These are phyloP conservation scores for Erpornis zantholeuca DNA, from an alignment of 2,113 vertebrate genomes.

Conservation along the genomic window DNA sequence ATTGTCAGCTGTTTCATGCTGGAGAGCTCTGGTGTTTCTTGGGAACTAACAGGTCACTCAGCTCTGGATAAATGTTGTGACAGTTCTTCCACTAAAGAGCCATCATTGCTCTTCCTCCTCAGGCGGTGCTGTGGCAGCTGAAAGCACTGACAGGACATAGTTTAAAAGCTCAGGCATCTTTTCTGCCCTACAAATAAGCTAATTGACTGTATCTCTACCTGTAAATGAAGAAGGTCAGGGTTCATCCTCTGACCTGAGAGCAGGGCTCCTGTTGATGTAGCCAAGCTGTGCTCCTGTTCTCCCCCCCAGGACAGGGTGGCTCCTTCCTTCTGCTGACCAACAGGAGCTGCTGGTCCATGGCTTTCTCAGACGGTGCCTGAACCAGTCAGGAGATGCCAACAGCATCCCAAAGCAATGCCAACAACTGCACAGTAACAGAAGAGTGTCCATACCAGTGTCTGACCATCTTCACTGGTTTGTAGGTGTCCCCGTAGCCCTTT, in stretches of 20 bases:
- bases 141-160: not conserved
- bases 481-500: too few species aligned
- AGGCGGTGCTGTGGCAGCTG: not conserved
- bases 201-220: not conserved
- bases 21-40: not conserved
- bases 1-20: not conserved
- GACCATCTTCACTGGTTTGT: not conserved
- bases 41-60: not conserved
- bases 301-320: not conserved
- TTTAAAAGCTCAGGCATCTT: not conserved
- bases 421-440: not conserved
- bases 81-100: not conserved
- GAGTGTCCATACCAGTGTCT: not conserved
- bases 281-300: not conserved
- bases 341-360: not conserved
- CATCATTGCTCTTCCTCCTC: not conserved
- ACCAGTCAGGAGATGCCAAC: not conserved
- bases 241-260: not conserved
- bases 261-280: not conserved
- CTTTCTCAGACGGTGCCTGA: not conserved
- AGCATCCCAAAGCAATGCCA: not conserved
- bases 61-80: not conserved
- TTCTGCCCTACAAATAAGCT: not conserved
- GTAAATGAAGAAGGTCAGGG: not conserved
- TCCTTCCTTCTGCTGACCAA: not conserved